phyloP scores from a whole-genome alignment of 2,888 invertebrate species.

The Caenorhabditis becei region DNA sequence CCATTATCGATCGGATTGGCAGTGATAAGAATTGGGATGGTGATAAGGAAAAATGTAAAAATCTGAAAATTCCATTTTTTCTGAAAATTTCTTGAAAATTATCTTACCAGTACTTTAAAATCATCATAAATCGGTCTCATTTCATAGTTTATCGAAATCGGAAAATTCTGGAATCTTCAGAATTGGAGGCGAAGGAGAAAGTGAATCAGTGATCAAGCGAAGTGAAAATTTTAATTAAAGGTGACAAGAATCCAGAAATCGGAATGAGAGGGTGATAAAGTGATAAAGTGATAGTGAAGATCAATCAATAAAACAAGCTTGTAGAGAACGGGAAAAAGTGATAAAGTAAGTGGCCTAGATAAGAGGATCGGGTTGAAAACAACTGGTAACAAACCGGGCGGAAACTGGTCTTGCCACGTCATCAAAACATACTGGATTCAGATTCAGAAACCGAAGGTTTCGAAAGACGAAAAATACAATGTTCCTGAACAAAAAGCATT shows the following conservation, averaged over 20 bases:
- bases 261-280: slow-evolving; percentile 27
- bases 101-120: slow-evolving; percentile 22
- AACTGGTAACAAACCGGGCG: neutral
- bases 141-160: slow-evolving; percentile 29
- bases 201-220: slow-evolving; percentile 20
- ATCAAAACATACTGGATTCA: neutral
- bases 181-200: neutral
- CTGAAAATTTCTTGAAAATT: neutral
- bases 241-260: slow-evolving; percentile 16
- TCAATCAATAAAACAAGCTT: slow-evolving; percentile 26
- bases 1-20: slow-evolving; percentile 79
- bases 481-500: no score
- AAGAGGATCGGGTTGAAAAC: neutral
- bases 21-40: neutral
- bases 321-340: slow-evolving; percentile 40
- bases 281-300: neutral
- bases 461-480: neutral
- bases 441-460: neutral
- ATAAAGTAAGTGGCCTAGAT: slow-evolving; percentile 52
- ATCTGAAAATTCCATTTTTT: no score
- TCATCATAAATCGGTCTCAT: slow-evolving; percentile 47
- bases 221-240: slow-evolving; percentile 10
- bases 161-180: neutral
- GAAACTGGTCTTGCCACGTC: neutral
- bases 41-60: neutral